These are phyloP conservation scores for Karalla daura DNA, from an alignment of 2,797 vertebrate genomes.

Conservation along the genomic window DNA sequence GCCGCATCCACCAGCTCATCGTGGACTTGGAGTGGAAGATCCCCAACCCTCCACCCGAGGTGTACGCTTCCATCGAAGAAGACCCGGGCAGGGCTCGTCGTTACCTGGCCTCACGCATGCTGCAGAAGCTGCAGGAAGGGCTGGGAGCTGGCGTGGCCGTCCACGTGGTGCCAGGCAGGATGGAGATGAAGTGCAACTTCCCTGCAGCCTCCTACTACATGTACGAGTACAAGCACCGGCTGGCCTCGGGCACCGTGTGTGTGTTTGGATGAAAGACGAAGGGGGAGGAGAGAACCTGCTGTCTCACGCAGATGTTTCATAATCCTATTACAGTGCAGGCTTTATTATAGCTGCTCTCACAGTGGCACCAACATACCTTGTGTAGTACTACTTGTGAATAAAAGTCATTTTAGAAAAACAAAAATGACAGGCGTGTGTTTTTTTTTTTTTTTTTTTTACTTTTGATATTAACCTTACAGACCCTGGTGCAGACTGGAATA, in stretches of 20 bases:
- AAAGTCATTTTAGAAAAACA: constrained; percentile 41
- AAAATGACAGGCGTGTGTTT: neutral
- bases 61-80: constrained; percentile 81
- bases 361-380: constrained; percentile 31
- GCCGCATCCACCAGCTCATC: constrained; percentile 81
- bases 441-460: neutral
- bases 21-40: constrained; percentile 85
- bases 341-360: constrained; percentile 51
- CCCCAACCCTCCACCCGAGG: constrained; percentile 82
- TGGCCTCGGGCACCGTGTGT: constrained; percentile 82
- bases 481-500: neutral
- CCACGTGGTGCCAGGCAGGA: constrained; percentile 80
- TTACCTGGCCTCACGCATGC: constrained; percentile 81
- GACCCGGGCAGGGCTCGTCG: constrained; percentile 73
- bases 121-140: constrained; percentile 79
- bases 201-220: constrained; percentile 77
- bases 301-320: constrained; percentile 37
- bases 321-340: constrained; percentile 18
- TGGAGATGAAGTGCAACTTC: constrained; percentile 83
- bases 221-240: constrained; percentile 83
- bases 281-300: constrained; percentile 3
- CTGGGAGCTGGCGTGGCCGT: constrained; percentile 73
- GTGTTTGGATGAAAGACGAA: constrained; percentile 71
- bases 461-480: no score
- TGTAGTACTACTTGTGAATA: constrained; percentile 49